Conservation (phyloP, 1,140 invertebrate genomes). For the Hirudo medicinalis region DNA sequence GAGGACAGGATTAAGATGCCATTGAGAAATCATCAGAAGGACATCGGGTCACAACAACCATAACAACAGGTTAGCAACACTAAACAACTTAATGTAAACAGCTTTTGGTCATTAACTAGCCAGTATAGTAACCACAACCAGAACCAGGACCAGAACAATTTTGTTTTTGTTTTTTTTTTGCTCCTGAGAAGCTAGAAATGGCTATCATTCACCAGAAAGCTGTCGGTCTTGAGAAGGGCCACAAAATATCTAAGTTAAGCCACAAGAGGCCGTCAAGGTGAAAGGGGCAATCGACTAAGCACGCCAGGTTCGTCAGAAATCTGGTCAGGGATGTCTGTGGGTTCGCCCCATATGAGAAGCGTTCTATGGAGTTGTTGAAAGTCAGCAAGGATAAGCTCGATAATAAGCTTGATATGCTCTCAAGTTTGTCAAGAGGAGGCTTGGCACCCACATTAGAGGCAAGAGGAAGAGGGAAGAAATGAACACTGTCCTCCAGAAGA, state of each 20-base stretch:
- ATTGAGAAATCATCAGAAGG: no score
- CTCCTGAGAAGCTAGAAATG: no score
- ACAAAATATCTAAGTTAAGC: slow-evolving; percentile 81
- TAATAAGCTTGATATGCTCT: no score
- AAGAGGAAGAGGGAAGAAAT: slow-evolving; percentile 98
- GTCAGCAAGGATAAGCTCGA: slow-evolving; percentile 81
- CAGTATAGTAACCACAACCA: no score
- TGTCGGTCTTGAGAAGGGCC: slow-evolving; percentile 81
- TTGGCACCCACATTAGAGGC: slow-evolving; percentile 86
- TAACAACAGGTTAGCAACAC: no score
- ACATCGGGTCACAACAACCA: no score
- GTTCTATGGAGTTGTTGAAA: slow-evolving; percentile 96
- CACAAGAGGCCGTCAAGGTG: slow-evolving; percentile 67
- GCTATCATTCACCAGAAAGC: slow-evolving; percentile 64
- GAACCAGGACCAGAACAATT: not conserved
- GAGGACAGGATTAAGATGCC: slow-evolving; percentile 6
- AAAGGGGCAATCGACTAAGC: slow-evolving; percentile 83
- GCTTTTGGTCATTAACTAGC: no score
- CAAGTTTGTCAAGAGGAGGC: slow-evolving; percentile 92
- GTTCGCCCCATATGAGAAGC: slow-evolving; percentile 94
- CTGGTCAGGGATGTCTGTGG: slow-evolving; percentile 90
- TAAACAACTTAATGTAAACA: no score
- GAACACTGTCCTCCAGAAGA: slow-evolving; percentile 76
- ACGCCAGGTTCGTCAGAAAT: slow-evolving; percentile 87
- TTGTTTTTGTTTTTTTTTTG: no score